Conservation (phyloP, 2,113 vertebrate genomes). For the Gopherus flavomarginatus region DNA sequence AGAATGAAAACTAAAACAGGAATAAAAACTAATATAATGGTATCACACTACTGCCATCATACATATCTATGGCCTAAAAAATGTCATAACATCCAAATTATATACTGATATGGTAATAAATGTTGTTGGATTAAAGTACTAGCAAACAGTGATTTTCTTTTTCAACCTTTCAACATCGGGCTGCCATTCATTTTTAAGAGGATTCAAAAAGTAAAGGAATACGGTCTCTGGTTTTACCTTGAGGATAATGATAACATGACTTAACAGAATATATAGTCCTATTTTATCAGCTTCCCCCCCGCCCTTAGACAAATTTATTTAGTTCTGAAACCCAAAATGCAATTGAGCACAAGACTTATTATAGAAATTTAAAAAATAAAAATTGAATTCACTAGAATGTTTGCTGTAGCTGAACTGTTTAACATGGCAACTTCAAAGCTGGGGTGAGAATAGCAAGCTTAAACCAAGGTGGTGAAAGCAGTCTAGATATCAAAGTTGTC, state of each 20-base stretch:
- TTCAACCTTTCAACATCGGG: constrained; percentile 16
- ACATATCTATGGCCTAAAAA: constrained; percentile 19
- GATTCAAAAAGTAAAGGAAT: background rate
- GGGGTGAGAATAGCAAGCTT: background rate
- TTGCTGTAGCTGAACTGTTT: constrained; percentile 41
- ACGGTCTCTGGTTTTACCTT: background rate
- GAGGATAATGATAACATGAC: constrained; percentile 35
- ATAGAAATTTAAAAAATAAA: constrained; percentile 67
- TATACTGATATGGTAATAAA: background rate
- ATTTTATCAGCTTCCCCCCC: constrained; percentile 36
- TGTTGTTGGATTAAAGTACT: constrained; percentile 12
- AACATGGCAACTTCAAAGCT: background rate
- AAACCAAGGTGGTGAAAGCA: background rate
- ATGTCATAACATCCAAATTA: constrained; percentile 12
- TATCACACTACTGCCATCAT: background rate
- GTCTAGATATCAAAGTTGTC: background rate
- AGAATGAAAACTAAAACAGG: constrained; percentile 28
- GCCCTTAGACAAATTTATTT: constrained; percentile 62
- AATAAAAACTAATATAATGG: background rate
- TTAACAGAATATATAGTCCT: constrained; percentile 48
- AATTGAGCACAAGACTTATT: constrained; percentile 63
- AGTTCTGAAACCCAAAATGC: constrained; percentile 65
- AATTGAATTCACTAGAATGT: constrained; percentile 44
- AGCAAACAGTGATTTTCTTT: background rate
- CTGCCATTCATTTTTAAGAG: constrained; percentile 21